These are phyloP conservation scores for Parambassis ranga DNA, from an alignment of 2,797 vertebrate genomes.

Conservation along the genomic window DNA sequence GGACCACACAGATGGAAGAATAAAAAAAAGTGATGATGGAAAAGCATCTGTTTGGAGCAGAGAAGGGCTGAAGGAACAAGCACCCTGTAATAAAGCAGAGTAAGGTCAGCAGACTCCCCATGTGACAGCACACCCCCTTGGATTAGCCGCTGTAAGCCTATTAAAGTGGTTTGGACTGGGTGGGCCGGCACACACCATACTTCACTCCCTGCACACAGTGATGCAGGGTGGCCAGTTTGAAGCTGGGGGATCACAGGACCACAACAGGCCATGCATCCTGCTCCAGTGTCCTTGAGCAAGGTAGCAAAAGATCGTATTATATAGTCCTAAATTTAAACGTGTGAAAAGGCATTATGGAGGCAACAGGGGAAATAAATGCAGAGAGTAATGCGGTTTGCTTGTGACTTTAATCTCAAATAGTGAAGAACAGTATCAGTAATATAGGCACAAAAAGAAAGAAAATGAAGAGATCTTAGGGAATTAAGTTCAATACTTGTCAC, in stretches of 20 bases:
- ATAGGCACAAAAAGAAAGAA: neutral
- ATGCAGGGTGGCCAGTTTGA: conserved; percentile 8
- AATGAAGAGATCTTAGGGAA: neutral
- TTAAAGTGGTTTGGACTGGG: conserved; percentile 70
- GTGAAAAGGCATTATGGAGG: no score
- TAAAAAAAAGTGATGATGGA: no score
- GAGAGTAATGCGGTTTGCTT: neutral
- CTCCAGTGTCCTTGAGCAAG: conserved; percentile 34
- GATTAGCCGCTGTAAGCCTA: conserved; percentile 81
- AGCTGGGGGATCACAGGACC: conserved; percentile 10
- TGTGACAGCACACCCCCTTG: conserved; percentile 65
- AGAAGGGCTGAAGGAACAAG: conserved; percentile 27
- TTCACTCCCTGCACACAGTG: conserved; percentile 1
- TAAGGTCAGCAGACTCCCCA: conserved; percentile 68
- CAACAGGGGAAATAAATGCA: neutral
- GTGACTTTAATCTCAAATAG: conserved; percentile 37
- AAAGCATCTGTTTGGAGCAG: neutral
- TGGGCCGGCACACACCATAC: conserved; percentile 54
- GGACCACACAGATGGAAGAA: no score
- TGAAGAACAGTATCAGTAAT: neutral
- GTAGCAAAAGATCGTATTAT: neutral
- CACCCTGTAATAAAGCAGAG: conserved; percentile 49
- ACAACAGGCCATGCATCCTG: neutral
- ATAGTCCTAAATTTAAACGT: neutral
- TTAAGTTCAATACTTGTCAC: neutral